Conservation (phyloP, 2,888 invertebrate genomes). For the Drosophila greeni region DNA sequence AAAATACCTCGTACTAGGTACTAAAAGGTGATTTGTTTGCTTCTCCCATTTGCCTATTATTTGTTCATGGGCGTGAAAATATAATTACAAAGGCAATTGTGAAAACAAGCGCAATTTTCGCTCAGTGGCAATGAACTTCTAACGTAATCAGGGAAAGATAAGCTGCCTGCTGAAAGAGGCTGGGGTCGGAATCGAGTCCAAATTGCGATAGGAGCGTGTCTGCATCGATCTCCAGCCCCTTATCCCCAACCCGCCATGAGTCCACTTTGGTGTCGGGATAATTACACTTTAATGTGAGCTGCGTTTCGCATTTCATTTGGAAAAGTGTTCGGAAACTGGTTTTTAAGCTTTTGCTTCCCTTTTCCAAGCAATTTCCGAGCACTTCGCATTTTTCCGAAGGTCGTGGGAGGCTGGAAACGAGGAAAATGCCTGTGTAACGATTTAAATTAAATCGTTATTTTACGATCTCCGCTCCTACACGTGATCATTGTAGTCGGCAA, state of each 20-base stretch:
- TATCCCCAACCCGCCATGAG: neutral
- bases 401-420: slow-evolving; percentile 45
- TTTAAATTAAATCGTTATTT: slow-evolving; percentile 39
- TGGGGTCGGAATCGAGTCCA: slow-evolving; percentile 22
- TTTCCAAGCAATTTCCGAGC: slow-evolving; percentile 51
- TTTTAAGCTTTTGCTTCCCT: slow-evolving; percentile 35
- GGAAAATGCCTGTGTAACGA: slow-evolving; percentile 32
- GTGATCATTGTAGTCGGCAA: slow-evolving; percentile 47
- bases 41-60: slow-evolving; percentile 17
- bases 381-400: slow-evolving; percentile 49
- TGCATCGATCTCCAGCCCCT: slow-evolving; percentile 12
- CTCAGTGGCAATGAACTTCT: slow-evolving; percentile 34
- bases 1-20: slow-evolving; percentile 1
- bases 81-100: slow-evolving; percentile 28
- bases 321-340: slow-evolving; percentile 21
- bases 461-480: slow-evolving; percentile 42
- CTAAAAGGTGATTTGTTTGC: slow-evolving; percentile 17
- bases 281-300: slow-evolving; percentile 16
- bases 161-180: slow-evolving; percentile 23
- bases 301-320: slow-evolving; percentile 15
- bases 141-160: slow-evolving; percentile 21
- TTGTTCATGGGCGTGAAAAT: slow-evolving; percentile 34
- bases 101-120: slow-evolving; percentile 21
- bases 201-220: slow-evolving; percentile 29
- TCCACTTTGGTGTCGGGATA: slow-evolving; percentile 9